phyloP scores from a whole-genome alignment of 2,113 vertebrate species.

The Butorides virescens region DNA sequence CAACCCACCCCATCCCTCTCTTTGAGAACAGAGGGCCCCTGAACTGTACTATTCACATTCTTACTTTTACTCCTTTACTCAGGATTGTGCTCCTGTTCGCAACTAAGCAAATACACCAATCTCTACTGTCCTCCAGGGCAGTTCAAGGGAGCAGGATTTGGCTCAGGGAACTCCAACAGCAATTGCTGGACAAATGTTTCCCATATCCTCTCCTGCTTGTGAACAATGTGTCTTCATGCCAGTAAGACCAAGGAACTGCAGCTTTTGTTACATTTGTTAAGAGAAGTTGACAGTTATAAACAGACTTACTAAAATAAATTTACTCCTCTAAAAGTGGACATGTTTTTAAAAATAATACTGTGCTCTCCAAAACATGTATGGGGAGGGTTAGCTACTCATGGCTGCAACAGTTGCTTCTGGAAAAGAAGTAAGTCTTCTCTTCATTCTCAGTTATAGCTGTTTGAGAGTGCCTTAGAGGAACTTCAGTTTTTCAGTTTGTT shows the following conservation, averaged over 20 bases:
- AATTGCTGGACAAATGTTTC: slow-evolving; percentile 17
- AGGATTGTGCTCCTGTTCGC: not conserved
- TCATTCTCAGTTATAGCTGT: not conserved
- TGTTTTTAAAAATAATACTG: not conserved
- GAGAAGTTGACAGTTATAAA: not conserved
- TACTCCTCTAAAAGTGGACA: not conserved
- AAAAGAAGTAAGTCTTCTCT: not conserved
- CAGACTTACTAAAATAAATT: not conserved
- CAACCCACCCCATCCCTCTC: not conserved
- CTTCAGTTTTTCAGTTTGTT: not conserved
- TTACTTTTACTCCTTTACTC: not conserved
- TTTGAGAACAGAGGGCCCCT: not conserved
- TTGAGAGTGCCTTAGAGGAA: not conserved
- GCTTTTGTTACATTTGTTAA: not conserved
- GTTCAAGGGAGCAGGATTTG: not conserved
- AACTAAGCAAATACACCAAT: not conserved
- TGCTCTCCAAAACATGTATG: not conserved
- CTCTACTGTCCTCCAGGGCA: not conserved
- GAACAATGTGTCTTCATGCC: not conserved
- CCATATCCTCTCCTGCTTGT: not conserved
- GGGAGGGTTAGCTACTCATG: not conserved
- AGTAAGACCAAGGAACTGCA: not conserved
- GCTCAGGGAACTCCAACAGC: not conserved
- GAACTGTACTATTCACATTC: not conserved
- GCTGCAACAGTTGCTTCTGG: not conserved